phyloP scores from a whole-genome alignment of 2,113 vertebrate genomes.

The Pipra filicauda region DNA sequence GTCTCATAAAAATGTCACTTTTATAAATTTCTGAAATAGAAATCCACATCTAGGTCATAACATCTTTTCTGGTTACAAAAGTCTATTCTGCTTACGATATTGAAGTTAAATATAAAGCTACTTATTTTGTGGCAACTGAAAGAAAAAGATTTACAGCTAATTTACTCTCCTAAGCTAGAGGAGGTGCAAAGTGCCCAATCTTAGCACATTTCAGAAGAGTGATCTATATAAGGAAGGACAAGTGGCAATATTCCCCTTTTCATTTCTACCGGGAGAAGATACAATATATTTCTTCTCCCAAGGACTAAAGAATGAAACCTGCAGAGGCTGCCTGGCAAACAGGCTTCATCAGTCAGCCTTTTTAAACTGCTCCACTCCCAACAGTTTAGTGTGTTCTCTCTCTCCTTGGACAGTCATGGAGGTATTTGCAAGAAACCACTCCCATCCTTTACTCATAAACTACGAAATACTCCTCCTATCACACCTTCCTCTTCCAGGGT shows the following conservation, averaged over 20 bases:
- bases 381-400: neutral
- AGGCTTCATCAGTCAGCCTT: neutral
- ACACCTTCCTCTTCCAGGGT: neutral
- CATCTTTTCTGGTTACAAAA: conserved; percentile 12
- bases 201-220: neutral
- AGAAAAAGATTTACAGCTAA: neutral
- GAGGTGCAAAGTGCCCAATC: neutral
- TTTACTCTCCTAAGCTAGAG: neutral
- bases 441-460: neutral
- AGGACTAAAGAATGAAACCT: neutral
- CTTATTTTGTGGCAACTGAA: neutral
- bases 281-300: neutral
- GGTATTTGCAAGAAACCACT: neutral
- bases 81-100: neutral
- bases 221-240: neutral
- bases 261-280: neutral
- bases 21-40: conserved; percentile 11
- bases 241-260: neutral
- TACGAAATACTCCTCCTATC: neutral
- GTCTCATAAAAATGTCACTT: conserved; percentile 35
- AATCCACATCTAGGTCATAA: neutral
- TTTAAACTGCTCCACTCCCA: neutral
- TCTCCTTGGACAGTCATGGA: neutral
- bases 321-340: neutral
- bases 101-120: neutral